Percentiles rank a stretch among this genome's conserved stretches.
Evolutionary conservation across 2,797 vertebrate species (phyloP).

Genomic region (Sebastes cheni): DNA sequence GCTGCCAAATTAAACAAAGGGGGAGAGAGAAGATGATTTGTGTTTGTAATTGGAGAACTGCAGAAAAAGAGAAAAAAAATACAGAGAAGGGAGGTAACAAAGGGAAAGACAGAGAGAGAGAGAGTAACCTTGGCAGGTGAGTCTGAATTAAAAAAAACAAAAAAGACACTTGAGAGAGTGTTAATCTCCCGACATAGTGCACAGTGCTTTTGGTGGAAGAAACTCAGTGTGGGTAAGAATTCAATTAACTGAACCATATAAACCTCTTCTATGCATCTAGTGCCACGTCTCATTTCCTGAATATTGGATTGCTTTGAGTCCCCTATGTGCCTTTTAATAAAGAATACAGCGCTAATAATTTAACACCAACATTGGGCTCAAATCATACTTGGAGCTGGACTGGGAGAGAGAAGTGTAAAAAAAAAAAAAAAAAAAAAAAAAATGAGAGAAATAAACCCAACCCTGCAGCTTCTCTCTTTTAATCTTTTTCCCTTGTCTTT

Average conservation of each 20-base stretch:
- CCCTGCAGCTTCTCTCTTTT: conserved; percentile 40
- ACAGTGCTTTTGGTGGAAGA: conserved; percentile 20
- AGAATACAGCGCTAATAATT: conserved; percentile 60
- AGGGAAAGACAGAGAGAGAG: conserved; percentile 1
- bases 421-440: not conserved
- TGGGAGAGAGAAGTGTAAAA: conserved; percentile 33
- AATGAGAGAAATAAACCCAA: conserved; percentile 38
- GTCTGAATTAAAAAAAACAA: conserved; percentile 54
- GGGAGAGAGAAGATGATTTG: conserved; percentile 53
- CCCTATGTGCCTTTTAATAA: conserved; percentile 61
- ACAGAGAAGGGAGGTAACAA: not conserved
- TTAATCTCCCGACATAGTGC: conserved; percentile 47
- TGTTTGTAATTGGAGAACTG: conserved; percentile 59
- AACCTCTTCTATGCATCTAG: conserved; percentile 52
- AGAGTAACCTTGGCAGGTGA: conserved; percentile 62
- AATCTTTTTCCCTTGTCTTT: conserved; percentile 57
- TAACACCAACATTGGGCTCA: conserved; percentile 57
- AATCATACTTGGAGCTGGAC: conserved; percentile 33
- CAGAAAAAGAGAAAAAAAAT: conserved; percentile 10
- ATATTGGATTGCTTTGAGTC: conserved; percentile 55
- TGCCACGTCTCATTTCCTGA: conserved; percentile 51
- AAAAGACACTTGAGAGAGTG: conserved; percentile 45
- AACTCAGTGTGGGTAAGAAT: conserved; percentile 50
- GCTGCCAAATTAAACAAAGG: conserved; percentile 65
- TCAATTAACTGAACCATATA: conserved; percentile 64